Evolutionary conservation across 2,113 vertebrate species (phyloP).

Genomic region (Peucedramus taeniatus): DNA sequence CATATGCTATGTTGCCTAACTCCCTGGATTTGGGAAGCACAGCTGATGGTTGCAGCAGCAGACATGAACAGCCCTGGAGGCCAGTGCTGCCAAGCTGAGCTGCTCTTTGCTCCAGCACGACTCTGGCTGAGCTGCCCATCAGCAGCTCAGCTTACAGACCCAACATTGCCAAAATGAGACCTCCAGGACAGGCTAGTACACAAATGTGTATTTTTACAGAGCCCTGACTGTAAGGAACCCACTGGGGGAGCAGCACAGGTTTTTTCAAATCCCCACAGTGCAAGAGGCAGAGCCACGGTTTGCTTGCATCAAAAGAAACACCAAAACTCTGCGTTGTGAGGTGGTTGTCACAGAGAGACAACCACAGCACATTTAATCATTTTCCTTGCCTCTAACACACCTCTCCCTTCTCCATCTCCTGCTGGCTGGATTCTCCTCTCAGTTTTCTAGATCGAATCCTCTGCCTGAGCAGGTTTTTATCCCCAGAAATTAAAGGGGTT

Average conservation of each 20-base stretch:
- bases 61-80: not conserved
- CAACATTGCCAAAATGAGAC: not conserved
- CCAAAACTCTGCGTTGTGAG: not conserved
- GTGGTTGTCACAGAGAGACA: not conserved
- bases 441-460: not conserved
- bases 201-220: not conserved
- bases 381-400: not conserved
- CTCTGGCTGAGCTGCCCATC: not conserved
- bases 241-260: not conserved
- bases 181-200: rapidly evolving
- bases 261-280: not conserved
- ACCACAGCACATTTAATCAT: too few species aligned
- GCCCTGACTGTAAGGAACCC: not conserved
- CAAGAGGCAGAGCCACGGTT: not conserved
- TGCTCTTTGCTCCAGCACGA: not conserved
- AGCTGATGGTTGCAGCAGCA: not conserved
- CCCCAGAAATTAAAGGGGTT: not conserved
- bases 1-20: rapidly evolving
- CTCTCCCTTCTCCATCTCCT: not conserved
- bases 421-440: not conserved
- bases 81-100: not conserved
- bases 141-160: not conserved
- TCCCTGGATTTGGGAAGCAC: rapidly evolving
- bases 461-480: not conserved
- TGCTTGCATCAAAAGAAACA: not conserved